Evolutionary conservation across 2,888 invertebrate genomes (phyloP).

Genomic region (Archips crataeganus): DNA sequence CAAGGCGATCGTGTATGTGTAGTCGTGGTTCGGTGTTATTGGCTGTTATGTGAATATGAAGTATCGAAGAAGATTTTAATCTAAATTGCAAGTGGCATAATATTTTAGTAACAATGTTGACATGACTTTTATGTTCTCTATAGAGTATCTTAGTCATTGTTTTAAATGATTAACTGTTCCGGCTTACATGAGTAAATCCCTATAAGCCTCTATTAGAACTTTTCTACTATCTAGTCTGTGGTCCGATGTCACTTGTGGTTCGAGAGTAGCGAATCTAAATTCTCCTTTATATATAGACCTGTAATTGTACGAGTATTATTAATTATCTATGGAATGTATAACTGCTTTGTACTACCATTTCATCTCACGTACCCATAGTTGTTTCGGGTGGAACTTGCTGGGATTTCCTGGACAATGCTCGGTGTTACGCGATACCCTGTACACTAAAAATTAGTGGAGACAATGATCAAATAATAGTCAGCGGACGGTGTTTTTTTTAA

Average conservation of each 20-base stretch:
- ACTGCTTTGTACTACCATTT: slow-evolving; percentile 79
- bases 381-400: slow-evolving; percentile 66
- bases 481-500: no score
- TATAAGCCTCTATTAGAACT: slow-evolving; percentile 19
- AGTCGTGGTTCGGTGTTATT: slow-evolving; percentile 53
- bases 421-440: slow-evolving; percentile 26
- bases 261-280: slow-evolving; percentile 40
- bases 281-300: slow-evolving; percentile 42
- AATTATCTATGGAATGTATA: slow-evolving; percentile 60
- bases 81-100: slow-evolving; percentile 47
- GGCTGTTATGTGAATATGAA: slow-evolving; percentile 45
- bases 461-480: slow-evolving; percentile 1
- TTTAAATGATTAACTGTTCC: slow-evolving; percentile 5
- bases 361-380: slow-evolving; percentile 56
- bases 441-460: slow-evolving; percentile 9
- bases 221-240: slow-evolving; percentile 22
- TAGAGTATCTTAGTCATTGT: slow-evolving; percentile 8
- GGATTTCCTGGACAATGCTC: slow-evolving; percentile 70
- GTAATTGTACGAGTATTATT: slow-evolving; percentile 39
- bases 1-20: slow-evolving; percentile 50
- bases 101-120: slow-evolving; percentile 11
- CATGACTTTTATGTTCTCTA: slow-evolving; percentile 8
- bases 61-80: slow-evolving; percentile 27
- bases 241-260: slow-evolving; percentile 45
- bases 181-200: slow-evolving; percentile 13